Conservation (phyloP, 2,113 vertebrate genomes). For the Fregetta grallaria region DNA sequence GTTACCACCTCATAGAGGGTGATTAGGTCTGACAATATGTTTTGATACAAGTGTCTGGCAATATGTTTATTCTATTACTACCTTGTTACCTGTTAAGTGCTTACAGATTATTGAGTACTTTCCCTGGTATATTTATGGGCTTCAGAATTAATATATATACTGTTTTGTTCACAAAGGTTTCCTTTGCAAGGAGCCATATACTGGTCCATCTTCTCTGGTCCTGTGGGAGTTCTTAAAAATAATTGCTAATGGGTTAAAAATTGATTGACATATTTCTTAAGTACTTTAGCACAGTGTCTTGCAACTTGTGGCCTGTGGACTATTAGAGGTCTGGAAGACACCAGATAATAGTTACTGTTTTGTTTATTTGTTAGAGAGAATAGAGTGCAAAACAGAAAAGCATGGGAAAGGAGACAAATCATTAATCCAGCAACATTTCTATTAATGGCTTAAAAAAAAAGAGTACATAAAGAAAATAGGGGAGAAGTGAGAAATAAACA, state of each 20-base stretch:
- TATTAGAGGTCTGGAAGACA: not conserved
- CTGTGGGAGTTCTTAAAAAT: not conserved
- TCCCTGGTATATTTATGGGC: not conserved
- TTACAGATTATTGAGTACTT: not conserved
- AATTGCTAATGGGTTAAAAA: slow-evolving; percentile 18
- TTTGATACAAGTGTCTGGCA: not conserved
- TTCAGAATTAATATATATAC: not conserved
- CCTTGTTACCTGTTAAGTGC: not conserved
- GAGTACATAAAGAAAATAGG: accelerated
- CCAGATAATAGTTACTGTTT: not conserved
- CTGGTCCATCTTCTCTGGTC: not conserved
- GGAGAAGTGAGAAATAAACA: not conserved
- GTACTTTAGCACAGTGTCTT: not conserved
- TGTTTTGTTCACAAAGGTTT: not conserved
- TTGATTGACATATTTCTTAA: not conserved
- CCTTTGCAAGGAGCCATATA: not conserved
- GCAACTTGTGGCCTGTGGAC: not conserved
- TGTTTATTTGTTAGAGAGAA: not conserved
- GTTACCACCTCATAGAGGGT: not conserved
- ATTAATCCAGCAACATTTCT: not conserved
- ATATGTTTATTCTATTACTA: not conserved
- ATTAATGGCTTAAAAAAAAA: not conserved
- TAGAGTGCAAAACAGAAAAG: not conserved
- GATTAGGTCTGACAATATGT: not conserved
- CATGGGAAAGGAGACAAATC: not conserved